phyloP scores from a whole-genome alignment of 2,113 vertebrate genomes.

The Cinclus mexicanus region DNA sequence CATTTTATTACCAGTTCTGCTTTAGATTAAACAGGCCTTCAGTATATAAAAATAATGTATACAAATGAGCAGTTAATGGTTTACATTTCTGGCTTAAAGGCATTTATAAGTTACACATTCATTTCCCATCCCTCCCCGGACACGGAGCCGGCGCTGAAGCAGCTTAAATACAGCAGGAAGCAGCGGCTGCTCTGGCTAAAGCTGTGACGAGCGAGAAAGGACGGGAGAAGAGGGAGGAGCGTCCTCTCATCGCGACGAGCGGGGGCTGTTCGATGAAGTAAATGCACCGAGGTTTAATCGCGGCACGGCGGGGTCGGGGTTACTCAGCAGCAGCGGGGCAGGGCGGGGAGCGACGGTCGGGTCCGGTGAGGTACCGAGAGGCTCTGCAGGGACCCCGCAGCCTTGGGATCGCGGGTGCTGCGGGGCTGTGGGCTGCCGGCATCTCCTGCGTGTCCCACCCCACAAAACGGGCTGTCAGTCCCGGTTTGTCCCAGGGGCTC shows the following conservation, averaged over 20 bases:
- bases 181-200: not conserved
- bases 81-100: conserved; percentile 38
- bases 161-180: conserved; percentile 32
- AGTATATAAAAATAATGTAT: conserved; percentile 71
- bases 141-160: not conserved
- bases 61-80: conserved; percentile 53
- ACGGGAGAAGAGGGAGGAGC: not conserved
- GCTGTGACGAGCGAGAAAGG: not conserved
- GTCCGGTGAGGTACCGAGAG: accelerated
- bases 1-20: conserved; percentile 48
- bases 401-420: not conserved
- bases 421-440: not conserved
- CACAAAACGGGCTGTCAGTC: accelerated
- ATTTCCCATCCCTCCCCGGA: not conserved
- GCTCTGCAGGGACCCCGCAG: not conserved
- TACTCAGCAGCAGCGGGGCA: not conserved
- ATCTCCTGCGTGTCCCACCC: not conserved
- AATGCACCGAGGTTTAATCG: not conserved
- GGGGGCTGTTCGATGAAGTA: not conserved
- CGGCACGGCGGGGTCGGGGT: not conserved
- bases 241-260: not conserved
- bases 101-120: conserved; percentile 56
- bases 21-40: conserved; percentile 29
- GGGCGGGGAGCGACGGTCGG: not conserved
- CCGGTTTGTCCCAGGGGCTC: not conserved